These are phyloP conservation scores for Sitta carolinensis DNA, from an alignment of 2,797 vertebrate genomes.

Conservation along the genomic window DNA sequence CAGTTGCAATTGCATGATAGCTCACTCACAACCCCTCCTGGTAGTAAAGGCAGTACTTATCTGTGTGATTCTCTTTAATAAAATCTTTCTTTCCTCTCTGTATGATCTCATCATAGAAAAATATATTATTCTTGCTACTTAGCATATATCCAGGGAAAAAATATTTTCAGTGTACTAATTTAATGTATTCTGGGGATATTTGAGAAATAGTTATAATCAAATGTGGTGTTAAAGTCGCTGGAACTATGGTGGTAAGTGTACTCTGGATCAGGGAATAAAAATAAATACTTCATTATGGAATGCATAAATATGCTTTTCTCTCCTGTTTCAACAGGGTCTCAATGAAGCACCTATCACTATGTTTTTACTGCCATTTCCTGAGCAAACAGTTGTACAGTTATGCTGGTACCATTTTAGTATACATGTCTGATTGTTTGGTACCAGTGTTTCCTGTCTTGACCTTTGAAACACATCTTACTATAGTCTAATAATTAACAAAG, in stretches of 20 bases:
- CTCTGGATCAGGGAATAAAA: neutral
- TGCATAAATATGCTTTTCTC: neutral
- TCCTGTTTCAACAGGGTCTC: neutral
- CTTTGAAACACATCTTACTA: slow-evolving; percentile 1
- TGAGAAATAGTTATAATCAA: neutral
- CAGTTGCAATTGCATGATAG: neutral
- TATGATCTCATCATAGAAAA: neutral
- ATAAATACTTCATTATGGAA: neutral
- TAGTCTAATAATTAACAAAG: slow-evolving; percentile 20
- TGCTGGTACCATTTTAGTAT: neutral
- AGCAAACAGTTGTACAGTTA: neutral
- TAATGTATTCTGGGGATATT: neutral
- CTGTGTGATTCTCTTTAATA: neutral
- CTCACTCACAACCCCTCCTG: neutral
- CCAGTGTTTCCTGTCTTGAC: neutral
- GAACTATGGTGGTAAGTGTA: neutral
- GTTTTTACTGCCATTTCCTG: neutral
- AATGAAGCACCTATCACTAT: neutral
- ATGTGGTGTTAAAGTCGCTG: neutral
- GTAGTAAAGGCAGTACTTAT: neutral
- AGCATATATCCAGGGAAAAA: neutral
- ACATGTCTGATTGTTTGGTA: neutral
- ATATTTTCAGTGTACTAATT: neutral
- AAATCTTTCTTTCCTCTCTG: neutral
- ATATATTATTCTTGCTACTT: neutral